These are phyloP conservation scores for Echeneis naucrates DNA, from an alignment of 2,797 vertebrate species.

Conservation along the genomic window DNA sequence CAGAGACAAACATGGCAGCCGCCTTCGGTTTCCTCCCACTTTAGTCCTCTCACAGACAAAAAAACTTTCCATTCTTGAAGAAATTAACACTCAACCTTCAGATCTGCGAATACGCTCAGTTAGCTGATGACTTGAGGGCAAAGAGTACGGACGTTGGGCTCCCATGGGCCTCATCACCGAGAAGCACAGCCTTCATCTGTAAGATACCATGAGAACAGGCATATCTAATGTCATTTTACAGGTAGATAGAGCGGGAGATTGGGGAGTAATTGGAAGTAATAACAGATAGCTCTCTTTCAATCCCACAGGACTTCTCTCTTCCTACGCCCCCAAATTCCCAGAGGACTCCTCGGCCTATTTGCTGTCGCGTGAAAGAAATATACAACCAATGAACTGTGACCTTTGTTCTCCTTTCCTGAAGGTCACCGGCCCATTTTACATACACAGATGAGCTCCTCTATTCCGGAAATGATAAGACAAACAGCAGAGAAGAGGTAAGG, in stretches of 20 bases:
- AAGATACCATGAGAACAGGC: slow-evolving; percentile 81
- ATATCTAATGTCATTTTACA: slow-evolving; percentile 89
- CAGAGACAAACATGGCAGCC: slow-evolving; percentile 60
- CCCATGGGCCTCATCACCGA: slow-evolving; percentile 76
- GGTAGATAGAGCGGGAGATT: slow-evolving; percentile 87
- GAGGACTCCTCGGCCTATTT: slow-evolving; percentile 73
- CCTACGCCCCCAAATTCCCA: slow-evolving; percentile 66
- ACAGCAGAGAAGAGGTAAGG: slow-evolving; percentile 82
- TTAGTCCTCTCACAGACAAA: slow-evolving; percentile 73
- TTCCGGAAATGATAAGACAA: slow-evolving; percentile 87
- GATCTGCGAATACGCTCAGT: slow-evolving; percentile 61
- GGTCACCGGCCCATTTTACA: slow-evolving; percentile 85
- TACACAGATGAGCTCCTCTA: slow-evolving; percentile 86
- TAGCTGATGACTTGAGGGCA: slow-evolving; percentile 67
- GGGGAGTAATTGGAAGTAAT: slow-evolving; percentile 88
- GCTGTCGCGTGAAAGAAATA: slow-evolving; percentile 80
- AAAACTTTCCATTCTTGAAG: slow-evolving; percentile 53
- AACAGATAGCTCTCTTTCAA: slow-evolving; percentile 82
- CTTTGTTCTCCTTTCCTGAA: slow-evolving; percentile 82
- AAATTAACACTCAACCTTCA: slow-evolving; percentile 51
- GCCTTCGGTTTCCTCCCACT: slow-evolving; percentile 51
- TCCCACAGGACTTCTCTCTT: slow-evolving; percentile 76
- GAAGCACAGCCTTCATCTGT: slow-evolving; percentile 72
- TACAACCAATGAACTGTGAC: slow-evolving; percentile 84
- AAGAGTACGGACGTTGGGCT: slow-evolving; percentile 62